Evolutionary conservation across 2,797 vertebrate species (phyloP).

Genomic region (Thunnus albacares): DNA sequence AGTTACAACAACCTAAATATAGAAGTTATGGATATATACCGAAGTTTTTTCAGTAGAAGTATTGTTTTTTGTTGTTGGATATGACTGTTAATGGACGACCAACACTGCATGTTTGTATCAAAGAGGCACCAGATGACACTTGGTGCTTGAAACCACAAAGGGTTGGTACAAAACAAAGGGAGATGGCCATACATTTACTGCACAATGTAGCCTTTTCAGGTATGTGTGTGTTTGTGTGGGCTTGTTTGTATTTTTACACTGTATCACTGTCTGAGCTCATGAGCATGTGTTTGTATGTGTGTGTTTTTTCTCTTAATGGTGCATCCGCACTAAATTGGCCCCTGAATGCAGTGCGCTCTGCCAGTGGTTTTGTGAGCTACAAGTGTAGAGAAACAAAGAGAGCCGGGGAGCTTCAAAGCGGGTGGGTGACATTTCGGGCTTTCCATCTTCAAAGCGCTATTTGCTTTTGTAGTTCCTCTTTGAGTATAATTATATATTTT

Average conservation of each 20-base stretch:
- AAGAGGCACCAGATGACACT: conserved; percentile 65
- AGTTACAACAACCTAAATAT: conserved; percentile 1
- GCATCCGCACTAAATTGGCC: conserved; percentile 85
- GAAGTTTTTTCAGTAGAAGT: conserved; percentile 15
- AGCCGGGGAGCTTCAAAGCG: conserved; percentile 91
- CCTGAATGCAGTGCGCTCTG: conserved; percentile 85
- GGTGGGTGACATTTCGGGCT: conserved; percentile 91
- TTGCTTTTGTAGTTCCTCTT: conserved; percentile 93
- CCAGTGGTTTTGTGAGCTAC: conserved; percentile 79
- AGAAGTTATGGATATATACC: neutral
- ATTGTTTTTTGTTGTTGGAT: conserved; percentile 17
- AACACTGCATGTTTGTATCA: conserved; percentile 47
- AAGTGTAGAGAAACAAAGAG: conserved; percentile 90
- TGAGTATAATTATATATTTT: conserved; percentile 92
- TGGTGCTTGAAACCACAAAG: conserved; percentile 63
- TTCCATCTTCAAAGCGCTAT: conserved; percentile 93
- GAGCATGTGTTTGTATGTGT: conserved; percentile 50
- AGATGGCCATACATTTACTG: conserved; percentile 49
- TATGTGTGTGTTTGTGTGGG: conserved; percentile 42
- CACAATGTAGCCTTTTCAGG: conserved; percentile 48
- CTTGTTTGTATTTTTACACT: conserved; percentile 35
- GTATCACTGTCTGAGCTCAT: conserved; percentile 50
- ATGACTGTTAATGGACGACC: conserved; percentile 58
- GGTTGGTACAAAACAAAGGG: conserved; percentile 61
- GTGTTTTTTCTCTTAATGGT: conserved; percentile 81